Percentiles rank a stretch among this genome's conserved stretches.
These are phyloP conservation scores for Pocillopora damicornis DNA, from an alignment of 64 coral and sea anemone species.

Conservation along the genomic window DNA sequence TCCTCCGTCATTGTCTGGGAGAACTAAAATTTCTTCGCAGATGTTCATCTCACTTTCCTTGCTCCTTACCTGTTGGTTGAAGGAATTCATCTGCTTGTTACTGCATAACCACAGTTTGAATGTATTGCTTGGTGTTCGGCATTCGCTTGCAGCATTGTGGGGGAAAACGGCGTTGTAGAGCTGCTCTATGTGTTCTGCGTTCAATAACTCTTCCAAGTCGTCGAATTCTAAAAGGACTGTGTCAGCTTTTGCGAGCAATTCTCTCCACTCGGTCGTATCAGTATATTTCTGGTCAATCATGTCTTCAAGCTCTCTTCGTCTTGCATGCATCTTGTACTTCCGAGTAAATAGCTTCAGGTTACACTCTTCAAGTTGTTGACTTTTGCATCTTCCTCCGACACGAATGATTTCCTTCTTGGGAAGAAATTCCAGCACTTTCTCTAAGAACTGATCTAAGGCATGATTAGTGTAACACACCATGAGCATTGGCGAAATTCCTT, in stretches of 20 bases:
- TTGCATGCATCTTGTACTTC: neutral
- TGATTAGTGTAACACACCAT: constrained; percentile 68
- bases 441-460: constrained; percentile 54
- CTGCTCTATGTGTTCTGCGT: neutral
- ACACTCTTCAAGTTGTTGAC: constrained; percentile 21
- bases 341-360: constrained; percentile 16
- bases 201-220: neutral
- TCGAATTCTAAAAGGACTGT: neutral
- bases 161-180: neutral
- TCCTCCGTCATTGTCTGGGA: neutral
- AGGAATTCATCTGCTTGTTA: neutral
- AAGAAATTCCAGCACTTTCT: constrained; percentile 42
- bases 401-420: constrained; percentile 5
- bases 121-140: neutral
- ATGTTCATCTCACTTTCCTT: too few relatives aligned
- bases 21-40: neutral
- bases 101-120: neutral
- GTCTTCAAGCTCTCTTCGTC: neutral
- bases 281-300: neutral
- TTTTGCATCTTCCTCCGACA: constrained; percentile 49
- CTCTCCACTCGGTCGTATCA: neutral
- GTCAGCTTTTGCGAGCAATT: neutral
- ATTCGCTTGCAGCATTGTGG: neutral
- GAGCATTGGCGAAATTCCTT: constrained; percentile 13
- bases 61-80: neutral